phyloP scores from a whole-genome alignment of 2,888 invertebrate genomes.

The Ethmia dodecea region DNA sequence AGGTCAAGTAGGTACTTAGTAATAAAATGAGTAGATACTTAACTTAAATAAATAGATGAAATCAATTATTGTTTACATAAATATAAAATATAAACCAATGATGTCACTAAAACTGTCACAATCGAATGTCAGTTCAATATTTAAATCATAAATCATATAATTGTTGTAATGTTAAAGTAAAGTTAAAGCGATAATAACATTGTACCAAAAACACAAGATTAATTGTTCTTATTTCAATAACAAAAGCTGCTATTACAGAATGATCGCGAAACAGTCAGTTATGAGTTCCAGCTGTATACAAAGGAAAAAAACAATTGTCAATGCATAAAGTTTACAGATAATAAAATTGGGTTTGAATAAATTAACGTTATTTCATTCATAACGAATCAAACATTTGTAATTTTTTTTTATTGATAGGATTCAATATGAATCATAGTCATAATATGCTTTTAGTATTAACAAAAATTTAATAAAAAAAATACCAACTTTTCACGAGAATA shows the following conservation, averaged over 20 bases:
- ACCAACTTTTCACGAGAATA: no score
- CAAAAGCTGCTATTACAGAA: constrained; percentile 28
- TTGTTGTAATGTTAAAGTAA: constrained; percentile 18
- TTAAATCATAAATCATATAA: no score
- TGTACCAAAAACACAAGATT: constrained; percentile 50
- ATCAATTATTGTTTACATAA: no score
- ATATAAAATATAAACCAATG: neutral
- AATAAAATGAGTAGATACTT: no score
- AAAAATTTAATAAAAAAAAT: no score
- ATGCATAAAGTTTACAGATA: constrained; percentile 60
- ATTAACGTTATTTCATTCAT: constrained; percentile 44
- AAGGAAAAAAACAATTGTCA: constrained; percentile 54
- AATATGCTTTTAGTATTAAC: no score
- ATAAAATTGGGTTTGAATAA: constrained; percentile 73
- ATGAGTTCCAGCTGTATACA: constrained; percentile 11
- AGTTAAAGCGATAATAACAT: constrained; percentile 29
- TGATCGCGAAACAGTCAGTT: constrained; percentile 1
- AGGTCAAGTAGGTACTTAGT: no score
- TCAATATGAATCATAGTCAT: no score
- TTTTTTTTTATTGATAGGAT: constrained; percentile 27
- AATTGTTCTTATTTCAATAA: constrained; percentile 57
- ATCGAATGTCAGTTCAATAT: no score
- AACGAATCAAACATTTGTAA: constrained; percentile 23
- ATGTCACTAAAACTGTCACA: neutral
- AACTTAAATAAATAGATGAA: no score